Conservation (phyloP, 2,888 invertebrate genomes). For the Melinopterus prodromus region DNA sequence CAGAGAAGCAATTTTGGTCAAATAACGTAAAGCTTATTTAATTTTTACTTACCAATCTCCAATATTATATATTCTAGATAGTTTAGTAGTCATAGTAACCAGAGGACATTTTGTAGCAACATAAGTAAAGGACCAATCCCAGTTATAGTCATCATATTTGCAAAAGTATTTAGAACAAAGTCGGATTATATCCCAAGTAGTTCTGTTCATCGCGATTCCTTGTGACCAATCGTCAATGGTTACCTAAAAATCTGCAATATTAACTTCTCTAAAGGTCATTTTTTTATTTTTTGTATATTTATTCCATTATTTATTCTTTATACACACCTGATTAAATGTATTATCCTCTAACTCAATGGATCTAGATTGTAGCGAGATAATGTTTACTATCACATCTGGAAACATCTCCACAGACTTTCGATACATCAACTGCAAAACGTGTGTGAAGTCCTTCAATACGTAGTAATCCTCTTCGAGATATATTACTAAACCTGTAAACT, state of each 20-base stretch:
- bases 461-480: conserved; percentile 5
- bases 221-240: not conserved
- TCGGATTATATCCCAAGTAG: conserved; percentile 4
- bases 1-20: too few relatives aligned
- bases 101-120: not conserved
- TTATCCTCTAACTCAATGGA: not conserved
- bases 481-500: not conserved
- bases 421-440: not conserved
- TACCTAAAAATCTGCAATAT: not conserved
- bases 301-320: not conserved
- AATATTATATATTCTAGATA: not conserved
- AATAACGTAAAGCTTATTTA: too few relatives aligned
- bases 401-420: not conserved
- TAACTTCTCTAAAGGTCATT: not conserved
- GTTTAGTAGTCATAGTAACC: not conserved
- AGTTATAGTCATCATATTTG: conserved; percentile 8
- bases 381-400: not conserved
- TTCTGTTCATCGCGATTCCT: conserved; percentile 14
- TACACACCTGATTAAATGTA: not conserved
- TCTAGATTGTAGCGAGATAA: not conserved
- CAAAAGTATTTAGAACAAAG: conserved; percentile 9
- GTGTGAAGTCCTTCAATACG: not conserved
- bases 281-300: too few relatives aligned
- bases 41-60: conserved; percentile 12
- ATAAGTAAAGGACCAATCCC: conserved; percentile 6